phyloP scores from a whole-genome alignment of 2,113 vertebrate genomes.

The Motacilla alba region DNA sequence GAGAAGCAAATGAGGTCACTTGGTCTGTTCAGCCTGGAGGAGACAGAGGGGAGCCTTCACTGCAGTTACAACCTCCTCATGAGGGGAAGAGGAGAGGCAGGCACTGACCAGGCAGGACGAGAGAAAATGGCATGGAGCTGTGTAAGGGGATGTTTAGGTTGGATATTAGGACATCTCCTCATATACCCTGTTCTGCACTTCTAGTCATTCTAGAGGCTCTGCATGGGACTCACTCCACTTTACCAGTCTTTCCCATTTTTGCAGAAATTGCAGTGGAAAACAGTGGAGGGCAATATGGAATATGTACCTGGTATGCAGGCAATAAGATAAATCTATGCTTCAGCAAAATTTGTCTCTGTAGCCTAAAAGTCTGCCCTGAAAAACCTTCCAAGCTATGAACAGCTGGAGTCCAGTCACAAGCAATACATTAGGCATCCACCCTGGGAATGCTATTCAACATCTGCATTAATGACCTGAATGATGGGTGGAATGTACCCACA shows the following conservation, averaged over 20 bases:
- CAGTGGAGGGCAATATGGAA: not conserved
- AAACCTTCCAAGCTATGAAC: not conserved
- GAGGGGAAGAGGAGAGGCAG: not conserved
- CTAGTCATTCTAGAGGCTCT: not conserved
- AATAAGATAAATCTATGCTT: not conserved
- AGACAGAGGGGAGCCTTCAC: not conserved
- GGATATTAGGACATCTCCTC: not conserved
- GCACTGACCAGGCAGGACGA: not conserved
- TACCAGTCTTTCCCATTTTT: not conserved
- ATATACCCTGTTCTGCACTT: not conserved
- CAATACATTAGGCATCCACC: not conserved
- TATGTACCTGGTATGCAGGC: not conserved
- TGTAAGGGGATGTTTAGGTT: not conserved
- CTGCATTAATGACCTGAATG: not conserved
- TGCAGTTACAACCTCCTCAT: fast-evolving
- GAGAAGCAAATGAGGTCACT: not conserved
- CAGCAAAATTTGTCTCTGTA: not conserved
- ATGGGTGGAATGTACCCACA: fast-evolving
- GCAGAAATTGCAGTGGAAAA: not conserved
- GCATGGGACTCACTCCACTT: not conserved
- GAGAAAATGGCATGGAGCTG: not conserved
- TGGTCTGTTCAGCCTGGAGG: not conserved
- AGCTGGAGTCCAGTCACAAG: not conserved
- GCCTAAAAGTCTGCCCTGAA: not conserved
- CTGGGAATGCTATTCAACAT: not conserved